These are phyloP conservation scores for Epirrhoe alternata DNA, from an alignment of 2,888 invertebrate species.

Conservation along the genomic window DNA sequence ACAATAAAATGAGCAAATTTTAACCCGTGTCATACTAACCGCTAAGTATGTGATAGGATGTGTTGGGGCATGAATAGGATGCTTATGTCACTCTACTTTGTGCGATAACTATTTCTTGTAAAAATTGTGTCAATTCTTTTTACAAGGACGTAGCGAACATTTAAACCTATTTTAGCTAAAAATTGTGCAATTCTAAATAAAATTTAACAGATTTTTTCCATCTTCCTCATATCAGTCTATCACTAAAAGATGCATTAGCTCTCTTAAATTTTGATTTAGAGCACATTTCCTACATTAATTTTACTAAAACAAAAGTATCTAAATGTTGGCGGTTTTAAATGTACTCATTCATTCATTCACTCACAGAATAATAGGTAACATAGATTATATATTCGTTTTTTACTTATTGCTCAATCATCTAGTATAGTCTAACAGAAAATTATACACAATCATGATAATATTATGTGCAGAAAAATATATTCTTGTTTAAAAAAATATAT, in stretches of 20 bases:
- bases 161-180: constrained; percentile 19
- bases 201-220: background rate
- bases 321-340: constrained; percentile 19
- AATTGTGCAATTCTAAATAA: background rate
- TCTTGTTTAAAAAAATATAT: constrained; percentile 30
- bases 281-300: background rate
- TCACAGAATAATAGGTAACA: constrained; percentile 36
- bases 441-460: constrained; percentile 15
- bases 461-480: constrained; percentile 27
- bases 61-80: constrained; percentile 28
- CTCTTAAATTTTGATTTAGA: background rate
- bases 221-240: constrained; percentile 4
- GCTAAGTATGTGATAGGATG: constrained; percentile 9
- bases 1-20: constrained; percentile 34
- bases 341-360: constrained; percentile 27
- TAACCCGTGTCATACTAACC: constrained; percentile 30
- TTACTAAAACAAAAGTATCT: constrained; percentile 22
- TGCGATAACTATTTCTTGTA: constrained; percentile 37
- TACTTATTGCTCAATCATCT: constrained; percentile 40
- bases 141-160: constrained; percentile 16
- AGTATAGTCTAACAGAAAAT: constrained; percentile 22
- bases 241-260: background rate
- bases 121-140: constrained; percentile 13
- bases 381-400: constrained; percentile 35
- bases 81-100: constrained; percentile 23